A percentile compares a stretch with the other conserved stretches of the same genome.
Evolutionary conservation across 2,113 vertebrate genomes (phyloP).

Genomic region (Eulemur rufifrons): DNA sequence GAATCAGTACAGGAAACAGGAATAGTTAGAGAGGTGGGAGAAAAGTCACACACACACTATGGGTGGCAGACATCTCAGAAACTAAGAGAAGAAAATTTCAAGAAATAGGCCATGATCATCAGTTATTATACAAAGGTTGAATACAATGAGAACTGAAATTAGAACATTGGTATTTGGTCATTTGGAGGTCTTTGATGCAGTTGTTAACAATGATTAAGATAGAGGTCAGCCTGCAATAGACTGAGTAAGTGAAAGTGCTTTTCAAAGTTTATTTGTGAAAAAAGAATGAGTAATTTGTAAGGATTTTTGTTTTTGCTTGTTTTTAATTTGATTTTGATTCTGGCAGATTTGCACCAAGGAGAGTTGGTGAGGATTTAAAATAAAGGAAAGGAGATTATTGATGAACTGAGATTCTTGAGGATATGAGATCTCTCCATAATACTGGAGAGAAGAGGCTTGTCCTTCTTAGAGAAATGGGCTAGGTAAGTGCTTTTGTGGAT

Average conservation of each 20-base stretch:
- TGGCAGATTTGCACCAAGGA: not conserved
- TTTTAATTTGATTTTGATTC: slow-evolving; percentile 30
- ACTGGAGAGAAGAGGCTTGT: not conserved
- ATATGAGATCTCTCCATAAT: not conserved
- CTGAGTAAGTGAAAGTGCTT: not conserved
- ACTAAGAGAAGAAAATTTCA: not conserved
- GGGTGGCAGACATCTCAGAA: not conserved
- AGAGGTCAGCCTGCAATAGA: not conserved
- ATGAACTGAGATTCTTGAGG: not conserved
- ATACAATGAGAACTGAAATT: not conserved
- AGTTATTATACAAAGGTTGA: not conserved
- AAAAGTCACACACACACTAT: not conserved
- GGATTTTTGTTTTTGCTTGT: not conserved
- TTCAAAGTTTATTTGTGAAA: not conserved
- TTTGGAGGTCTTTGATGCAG: not conserved
- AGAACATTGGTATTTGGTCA: not conserved
- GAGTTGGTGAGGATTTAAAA: slow-evolving; percentile 13
- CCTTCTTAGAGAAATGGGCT: not conserved
- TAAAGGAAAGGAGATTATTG: not conserved
- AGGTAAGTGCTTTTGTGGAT: not conserved
- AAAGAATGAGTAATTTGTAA: not conserved
- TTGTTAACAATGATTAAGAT: not conserved
- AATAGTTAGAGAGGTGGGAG: not conserved
- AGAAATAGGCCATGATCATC: not conserved
- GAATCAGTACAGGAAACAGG: not conserved